Conservation (phyloP, 2,797 vertebrate genomes). For the Sciurus carolinensis region DNA sequence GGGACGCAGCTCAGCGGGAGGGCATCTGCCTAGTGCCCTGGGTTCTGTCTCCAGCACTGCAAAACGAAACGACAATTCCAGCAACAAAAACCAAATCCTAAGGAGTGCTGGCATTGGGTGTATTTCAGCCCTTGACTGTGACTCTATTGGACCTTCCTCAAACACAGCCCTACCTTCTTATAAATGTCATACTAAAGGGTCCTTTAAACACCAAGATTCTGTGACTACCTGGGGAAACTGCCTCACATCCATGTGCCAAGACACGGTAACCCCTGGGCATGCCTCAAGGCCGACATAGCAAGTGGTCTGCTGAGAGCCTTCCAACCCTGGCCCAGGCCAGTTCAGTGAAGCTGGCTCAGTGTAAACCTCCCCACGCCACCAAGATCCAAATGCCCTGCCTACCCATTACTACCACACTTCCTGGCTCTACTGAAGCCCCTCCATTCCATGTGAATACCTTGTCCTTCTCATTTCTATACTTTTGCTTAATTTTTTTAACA, state of each 20-base stretch:
- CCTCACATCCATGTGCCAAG: not conserved
- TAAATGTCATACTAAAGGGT: not conserved
- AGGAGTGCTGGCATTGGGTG: not conserved
- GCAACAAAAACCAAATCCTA: not conserved
- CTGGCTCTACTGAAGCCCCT: not conserved
- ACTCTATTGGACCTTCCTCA: not conserved
- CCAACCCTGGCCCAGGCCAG: not conserved
- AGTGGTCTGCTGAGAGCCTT: not conserved
- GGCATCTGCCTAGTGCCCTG: not conserved
- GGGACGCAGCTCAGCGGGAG: not conserved
- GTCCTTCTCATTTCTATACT: not conserved
- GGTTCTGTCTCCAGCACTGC: too few relatives aligned
- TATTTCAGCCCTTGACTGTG: not conserved
- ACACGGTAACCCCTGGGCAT: not conserved
- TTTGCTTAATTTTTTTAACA: not conserved
- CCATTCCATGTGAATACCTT: not conserved
- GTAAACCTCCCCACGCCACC: not conserved
- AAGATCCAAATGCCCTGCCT: not conserved
- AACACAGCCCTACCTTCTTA: not conserved
- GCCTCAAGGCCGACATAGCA: not conserved
- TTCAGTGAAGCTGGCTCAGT: not conserved
- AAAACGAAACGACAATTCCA: too few relatives aligned
- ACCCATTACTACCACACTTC: too few relatives aligned
- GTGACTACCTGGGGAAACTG: not conserved
- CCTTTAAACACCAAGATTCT: not conserved